phyloP scores from a whole-genome alignment of 2,113 vertebrate genomes.

The Rallus limicola region DNA sequence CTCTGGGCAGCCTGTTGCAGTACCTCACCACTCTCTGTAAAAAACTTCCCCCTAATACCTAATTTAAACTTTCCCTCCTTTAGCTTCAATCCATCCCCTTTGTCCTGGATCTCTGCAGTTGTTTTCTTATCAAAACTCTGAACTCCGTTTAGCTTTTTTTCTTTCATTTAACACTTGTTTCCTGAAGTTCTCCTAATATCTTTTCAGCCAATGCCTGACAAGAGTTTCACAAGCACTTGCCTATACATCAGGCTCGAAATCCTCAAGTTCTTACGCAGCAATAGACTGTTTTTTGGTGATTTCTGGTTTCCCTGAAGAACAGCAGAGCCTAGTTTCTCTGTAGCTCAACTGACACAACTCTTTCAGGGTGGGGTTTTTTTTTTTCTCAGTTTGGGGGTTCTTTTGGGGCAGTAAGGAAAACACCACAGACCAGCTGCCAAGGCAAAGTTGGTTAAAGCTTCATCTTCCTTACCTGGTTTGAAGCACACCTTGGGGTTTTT shows the following conservation, averaged over 20 bases:
- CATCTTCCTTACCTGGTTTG: not conserved
- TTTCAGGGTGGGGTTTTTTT: not conserved
- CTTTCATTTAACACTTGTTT: not conserved
- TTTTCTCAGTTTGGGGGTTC: not conserved
- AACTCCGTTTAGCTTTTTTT: not conserved
- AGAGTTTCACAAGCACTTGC: not conserved
- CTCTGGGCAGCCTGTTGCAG: too few species aligned
- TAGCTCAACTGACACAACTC: not conserved
- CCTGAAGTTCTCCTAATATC: not conserved
- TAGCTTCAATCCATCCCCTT: too few species aligned
- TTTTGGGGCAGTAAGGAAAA: not conserved
- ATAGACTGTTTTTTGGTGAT: not conserved
- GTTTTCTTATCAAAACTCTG: not conserved
- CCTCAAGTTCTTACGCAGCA: accelerated
- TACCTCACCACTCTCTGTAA: too few species aligned
- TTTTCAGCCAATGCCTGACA: not conserved
- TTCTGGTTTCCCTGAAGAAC: not conserved
- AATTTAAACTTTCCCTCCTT: too few species aligned
- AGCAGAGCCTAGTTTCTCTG: not conserved
- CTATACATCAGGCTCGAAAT: not conserved
- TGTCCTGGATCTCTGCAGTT: not conserved
- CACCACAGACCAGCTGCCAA: not conserved
- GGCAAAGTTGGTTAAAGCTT: not conserved
- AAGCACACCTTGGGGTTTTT: not conserved
- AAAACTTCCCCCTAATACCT: too few species aligned